Evolutionary conservation across 1,140 invertebrate genomes (phyloP).

Genomic region (Drosophila persimilis): DNA sequence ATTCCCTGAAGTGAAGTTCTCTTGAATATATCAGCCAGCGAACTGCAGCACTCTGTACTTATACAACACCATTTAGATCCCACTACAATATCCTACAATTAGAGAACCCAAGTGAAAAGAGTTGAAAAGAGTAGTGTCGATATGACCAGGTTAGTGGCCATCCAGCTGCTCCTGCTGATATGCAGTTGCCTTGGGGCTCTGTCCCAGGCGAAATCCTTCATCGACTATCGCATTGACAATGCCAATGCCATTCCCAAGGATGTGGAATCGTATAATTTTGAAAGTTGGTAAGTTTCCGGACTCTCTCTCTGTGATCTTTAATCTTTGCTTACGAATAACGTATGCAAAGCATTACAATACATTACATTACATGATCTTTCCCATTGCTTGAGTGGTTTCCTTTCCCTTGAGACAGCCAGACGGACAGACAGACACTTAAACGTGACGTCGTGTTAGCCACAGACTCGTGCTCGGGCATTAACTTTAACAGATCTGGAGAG

Average conservation of each 20-base stretch:
- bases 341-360: slow-evolving; percentile 4
- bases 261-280: slow-evolving; percentile 37
- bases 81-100: slow-evolving; percentile 3
- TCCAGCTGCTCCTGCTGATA: slow-evolving; percentile 33
- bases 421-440: slow-evolving; percentile 20
- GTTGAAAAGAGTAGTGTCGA: slow-evolving; percentile 7
- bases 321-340: slow-evolving; percentile 12
- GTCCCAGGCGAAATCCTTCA: slow-evolving; percentile 34
- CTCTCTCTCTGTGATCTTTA: slow-evolving; percentile 2
- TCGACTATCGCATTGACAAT: slow-evolving; percentile 31
- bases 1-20: too few relatives aligned
- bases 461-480: slow-evolving; percentile 24
- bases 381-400: slow-evolving; percentile 41
- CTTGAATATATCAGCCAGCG: slow-evolving; percentile 13
- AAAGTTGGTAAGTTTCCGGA: slow-evolving; percentile 65
- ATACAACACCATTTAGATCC: slow-evolving; percentile 1
- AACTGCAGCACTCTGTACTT: slow-evolving; percentile 38
- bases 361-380: slow-evolving; percentile 15
- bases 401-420: slow-evolving; percentile 15
- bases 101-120: neutral
- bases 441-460: slow-evolving; percentile 40
- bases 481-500: slow-evolving; percentile 33
- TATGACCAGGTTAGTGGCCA: slow-evolving; percentile 27
- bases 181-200: slow-evolving; percentile 33
- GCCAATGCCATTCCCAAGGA: slow-evolving; percentile 37